These are phyloP conservation scores for Hemicentrotus pulcherrimus DNA, from an alignment of 35 echinoderm and acorn worm species.

Conservation along the genomic window DNA sequence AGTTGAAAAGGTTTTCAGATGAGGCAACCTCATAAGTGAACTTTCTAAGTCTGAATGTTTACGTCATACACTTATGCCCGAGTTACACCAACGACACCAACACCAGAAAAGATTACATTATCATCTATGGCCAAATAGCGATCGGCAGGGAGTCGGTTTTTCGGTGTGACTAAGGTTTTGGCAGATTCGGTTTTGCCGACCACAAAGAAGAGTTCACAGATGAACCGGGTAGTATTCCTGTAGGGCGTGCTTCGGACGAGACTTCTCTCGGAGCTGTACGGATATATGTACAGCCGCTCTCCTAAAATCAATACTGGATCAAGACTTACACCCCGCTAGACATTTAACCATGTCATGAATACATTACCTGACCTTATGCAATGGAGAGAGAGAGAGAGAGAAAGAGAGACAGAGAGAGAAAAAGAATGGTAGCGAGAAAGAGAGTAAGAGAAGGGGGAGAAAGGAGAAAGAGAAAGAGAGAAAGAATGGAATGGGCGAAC, in stretches of 20 bases:
- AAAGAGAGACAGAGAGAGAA: not conserved
- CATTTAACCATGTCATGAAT: constrained; percentile 10
- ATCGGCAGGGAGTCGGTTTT: too few species aligned
- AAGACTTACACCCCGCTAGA: not conserved
- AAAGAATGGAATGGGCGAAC: not conserved
- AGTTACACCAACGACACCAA: too few species aligned
- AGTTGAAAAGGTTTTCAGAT: too few species aligned
- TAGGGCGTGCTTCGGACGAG: not conserved
- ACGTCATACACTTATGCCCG: too few species aligned
- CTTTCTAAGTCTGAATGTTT: too few species aligned
- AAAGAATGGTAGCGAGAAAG: not conserved
- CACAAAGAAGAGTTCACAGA: not conserved
- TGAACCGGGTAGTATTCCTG: not conserved
- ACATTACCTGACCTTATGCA: not conserved
- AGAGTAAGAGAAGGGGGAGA: not conserved
- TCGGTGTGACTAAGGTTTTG: too few species aligned
- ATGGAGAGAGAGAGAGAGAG: not conserved
- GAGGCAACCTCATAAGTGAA: too few species aligned
- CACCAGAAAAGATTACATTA: too few species aligned
- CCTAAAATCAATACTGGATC: not conserved
- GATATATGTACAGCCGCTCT: not conserved
- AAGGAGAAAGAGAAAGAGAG: not conserved
- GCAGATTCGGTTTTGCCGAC: not conserved
- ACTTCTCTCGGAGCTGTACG: not conserved
- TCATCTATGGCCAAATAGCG: too few species aligned